Percentiles rank a stretch among this genome's conserved stretches.
phyloP scores from a whole-genome alignment of 2,113 vertebrate species.

The Jaculus jaculus region DNA sequence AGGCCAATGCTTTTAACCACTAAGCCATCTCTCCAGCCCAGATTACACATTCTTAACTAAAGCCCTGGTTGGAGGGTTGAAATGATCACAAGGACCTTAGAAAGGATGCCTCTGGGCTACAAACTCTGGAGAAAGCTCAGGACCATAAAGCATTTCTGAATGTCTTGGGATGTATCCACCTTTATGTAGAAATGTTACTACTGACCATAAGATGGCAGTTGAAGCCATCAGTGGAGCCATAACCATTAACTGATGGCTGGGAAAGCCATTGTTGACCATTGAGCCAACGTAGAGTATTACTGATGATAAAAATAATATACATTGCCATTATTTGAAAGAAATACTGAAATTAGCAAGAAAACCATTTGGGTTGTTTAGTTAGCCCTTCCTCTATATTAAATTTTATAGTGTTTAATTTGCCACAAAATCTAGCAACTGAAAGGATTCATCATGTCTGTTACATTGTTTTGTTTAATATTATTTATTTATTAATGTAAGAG shows the following conservation, averaged over 20 bases:
- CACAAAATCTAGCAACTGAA: background rate
- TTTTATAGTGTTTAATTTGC: background rate
- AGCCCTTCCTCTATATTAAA: background rate
- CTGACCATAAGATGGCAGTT: no score
- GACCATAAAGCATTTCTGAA: background rate
- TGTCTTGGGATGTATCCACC: background rate
- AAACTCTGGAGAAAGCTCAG: background rate
- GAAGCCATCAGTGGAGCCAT: background rate
- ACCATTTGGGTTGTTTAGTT: background rate
- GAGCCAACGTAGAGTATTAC: background rate
- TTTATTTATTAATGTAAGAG: no score
- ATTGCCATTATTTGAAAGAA: background rate
- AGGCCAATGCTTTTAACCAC: no score
- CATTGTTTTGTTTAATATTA: background rate
- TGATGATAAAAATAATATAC: background rate
- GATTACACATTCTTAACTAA: background rate
- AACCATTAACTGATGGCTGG: background rate
- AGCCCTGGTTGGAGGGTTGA: background rate
- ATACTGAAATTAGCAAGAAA: background rate
- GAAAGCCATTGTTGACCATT: background rate
- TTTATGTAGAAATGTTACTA: background rate
- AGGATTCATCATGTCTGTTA: background rate
- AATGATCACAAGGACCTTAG: background rate
- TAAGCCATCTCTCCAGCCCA: no score
- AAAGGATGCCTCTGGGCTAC: background rate